Percentiles rank a stretch among this genome's conserved stretches.
Conservation (phyloP, 2,113 vertebrate species). For the Pterophyllum scalare region DNA sequence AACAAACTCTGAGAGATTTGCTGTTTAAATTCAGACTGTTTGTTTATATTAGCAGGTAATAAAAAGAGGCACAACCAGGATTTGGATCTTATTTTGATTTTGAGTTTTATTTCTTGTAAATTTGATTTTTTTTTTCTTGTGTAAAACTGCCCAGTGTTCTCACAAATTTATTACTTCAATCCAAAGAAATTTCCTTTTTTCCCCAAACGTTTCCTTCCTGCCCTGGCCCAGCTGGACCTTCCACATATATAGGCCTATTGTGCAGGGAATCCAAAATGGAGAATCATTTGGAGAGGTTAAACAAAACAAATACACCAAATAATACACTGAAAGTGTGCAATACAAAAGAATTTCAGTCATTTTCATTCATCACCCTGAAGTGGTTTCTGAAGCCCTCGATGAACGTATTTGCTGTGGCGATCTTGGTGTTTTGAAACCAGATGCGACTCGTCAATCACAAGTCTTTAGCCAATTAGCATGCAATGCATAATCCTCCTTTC, state of each 20-base stretch:
- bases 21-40: background rate
- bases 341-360: background rate
- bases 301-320: background rate
- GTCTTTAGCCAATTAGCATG: background rate
- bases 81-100: too few species aligned
- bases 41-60: background rate
- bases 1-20: background rate
- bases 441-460: background rate
- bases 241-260: background rate
- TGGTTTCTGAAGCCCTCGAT: background rate
- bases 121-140: too few species aligned
- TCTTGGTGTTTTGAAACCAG: background rate
- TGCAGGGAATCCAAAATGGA: background rate
- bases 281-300: background rate
- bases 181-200: background rate
- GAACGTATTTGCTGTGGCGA: background rate
- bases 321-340: accelerated
- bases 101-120: too few species aligned
- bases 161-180: background rate
- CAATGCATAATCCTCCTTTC: too few species aligned
- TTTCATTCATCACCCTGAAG: background rate
- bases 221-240: background rate
- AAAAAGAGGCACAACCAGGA: background rate
- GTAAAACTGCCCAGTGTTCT: too few species aligned
- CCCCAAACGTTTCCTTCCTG: background rate